phyloP scores from a whole-genome alignment of 2,888 invertebrate genomes.

The Drosophila affinis region DNA sequence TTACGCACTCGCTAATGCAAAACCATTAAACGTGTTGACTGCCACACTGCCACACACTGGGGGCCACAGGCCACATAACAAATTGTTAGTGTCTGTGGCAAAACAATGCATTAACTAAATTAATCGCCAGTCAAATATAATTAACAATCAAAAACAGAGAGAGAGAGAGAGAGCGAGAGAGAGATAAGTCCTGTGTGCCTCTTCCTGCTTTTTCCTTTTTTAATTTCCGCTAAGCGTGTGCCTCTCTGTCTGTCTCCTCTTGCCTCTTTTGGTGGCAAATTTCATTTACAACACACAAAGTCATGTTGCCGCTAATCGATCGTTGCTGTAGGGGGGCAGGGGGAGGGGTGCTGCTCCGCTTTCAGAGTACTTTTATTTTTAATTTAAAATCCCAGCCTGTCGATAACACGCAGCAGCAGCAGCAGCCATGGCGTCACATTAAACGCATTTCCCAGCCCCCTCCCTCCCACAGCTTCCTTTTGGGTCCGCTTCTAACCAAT shows the following conservation, averaged over 20 bases:
- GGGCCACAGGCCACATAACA: slow-evolving; percentile 43
- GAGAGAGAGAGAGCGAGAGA: no score
- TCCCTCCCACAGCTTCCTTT: slow-evolving; percentile 31
- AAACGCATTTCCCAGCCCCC: slow-evolving; percentile 41
- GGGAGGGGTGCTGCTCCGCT: neutral
- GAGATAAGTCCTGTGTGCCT: neutral
- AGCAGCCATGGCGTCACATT: slow-evolving; percentile 39
- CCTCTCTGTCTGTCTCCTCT: neutral
- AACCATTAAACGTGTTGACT: slow-evolving; percentile 72
- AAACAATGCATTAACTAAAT: slow-evolving; percentile 41
- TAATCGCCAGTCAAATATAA: slow-evolving; percentile 39
- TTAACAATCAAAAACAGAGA: slow-evolving; percentile 30
- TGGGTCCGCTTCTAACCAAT: neutral
- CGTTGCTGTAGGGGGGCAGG: slow-evolving; percentile 12
- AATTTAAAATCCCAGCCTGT: slow-evolving; percentile 23
- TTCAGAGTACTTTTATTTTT: slow-evolving; percentile 30
- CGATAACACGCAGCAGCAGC: slow-evolving; percentile 36
- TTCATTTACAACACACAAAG: slow-evolving; percentile 55
- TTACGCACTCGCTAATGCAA: slow-evolving; percentile 69
- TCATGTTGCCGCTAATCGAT: slow-evolving; percentile 58
- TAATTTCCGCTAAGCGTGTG: slow-evolving; percentile 53
- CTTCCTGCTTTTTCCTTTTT: slow-evolving; percentile 24
- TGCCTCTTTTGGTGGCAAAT: slow-evolving; percentile 35
- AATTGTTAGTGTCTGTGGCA: neutral
- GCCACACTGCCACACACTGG: slow-evolving; percentile 66